phyloP scores from a whole-genome alignment of 2,888 invertebrate genomes.

The Sminthurides aquaticus region DNA sequence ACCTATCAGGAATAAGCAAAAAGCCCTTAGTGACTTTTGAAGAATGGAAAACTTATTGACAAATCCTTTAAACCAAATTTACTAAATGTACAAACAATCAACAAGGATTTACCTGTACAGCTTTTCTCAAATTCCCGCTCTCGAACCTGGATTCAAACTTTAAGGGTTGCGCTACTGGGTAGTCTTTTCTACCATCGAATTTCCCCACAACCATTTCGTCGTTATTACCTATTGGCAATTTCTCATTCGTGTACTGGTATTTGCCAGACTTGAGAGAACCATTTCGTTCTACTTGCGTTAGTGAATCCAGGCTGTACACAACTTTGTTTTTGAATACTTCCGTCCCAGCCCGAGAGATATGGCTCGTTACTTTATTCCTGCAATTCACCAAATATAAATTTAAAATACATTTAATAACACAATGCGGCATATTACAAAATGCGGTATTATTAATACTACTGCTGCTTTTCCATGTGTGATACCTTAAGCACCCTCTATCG shows the following conservation, averaged over 20 bases:
- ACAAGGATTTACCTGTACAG: conserved; percentile 66
- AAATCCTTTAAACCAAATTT: no score
- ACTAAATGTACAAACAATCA: no score
- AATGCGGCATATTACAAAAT: no score
- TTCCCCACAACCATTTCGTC: conserved; percentile 52
- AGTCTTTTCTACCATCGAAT: conserved; percentile 45
- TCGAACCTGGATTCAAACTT: conserved; percentile 79
- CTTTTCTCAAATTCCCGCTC: conserved; percentile 75
- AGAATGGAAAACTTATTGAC: no score
- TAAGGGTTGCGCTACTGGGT: conserved; percentile 46
- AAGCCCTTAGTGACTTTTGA: not conserved
- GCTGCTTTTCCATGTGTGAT: no score
- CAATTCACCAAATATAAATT: no score
- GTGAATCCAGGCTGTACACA: conserved; percentile 63
- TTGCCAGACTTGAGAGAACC: conserved; percentile 9
- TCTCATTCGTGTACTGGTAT: not conserved
- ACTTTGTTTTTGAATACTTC: conserved; percentile 56
- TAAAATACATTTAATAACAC: conserved; percentile 32
- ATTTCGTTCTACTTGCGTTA: conserved; percentile 43
- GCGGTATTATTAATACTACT: not conserved
- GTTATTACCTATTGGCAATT: conserved; percentile 48
- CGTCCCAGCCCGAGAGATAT: conserved; percentile 60
- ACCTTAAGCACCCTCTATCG: conserved; percentile 21
- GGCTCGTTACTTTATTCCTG: conserved; percentile 57
- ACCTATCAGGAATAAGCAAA: conserved; percentile 13